Base-by-base conservation (phyloP, 2,797 vertebrate genomes). In the Enteromius afrohamiltoni region DNA sequence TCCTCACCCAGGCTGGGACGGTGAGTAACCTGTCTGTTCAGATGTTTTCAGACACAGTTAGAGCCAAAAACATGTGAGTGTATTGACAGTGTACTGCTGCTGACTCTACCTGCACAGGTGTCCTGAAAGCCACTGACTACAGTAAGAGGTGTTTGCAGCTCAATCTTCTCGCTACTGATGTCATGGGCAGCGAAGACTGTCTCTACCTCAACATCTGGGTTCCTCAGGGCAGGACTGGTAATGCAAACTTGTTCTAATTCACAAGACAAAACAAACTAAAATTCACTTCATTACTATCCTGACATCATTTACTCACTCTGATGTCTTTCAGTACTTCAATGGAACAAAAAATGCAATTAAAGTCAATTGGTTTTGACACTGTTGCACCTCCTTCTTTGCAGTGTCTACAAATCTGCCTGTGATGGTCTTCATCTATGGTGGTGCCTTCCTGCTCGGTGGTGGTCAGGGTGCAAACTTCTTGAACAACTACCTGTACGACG, bases 121-220 rank as follows among this genome's bases (percentile, higher is more conserved):
- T 95, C 2, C 11, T 98, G 89, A 85, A 95, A 40, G 60, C 97
- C 86, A 96, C 40, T 0, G 0, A 91, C 0, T 98, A 85, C 89
- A 91, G 86, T 67, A 84, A 83, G 0, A 91, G 96, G 53, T 99
- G 97, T 77, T 49, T 97, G 82, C 97, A 99, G 90, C 0, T 94
- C 74, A 95, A 91, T 0, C 8, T 97, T 0, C 1, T 92, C 0
- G 94, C 96, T 91, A 91, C 55, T 0, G 74, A 75, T 14, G 91
- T 93, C 13, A 91, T 91, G 0, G 98, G 98, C 9, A 89, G 80
- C 0, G 95, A 98, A 80, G 97, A 99, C 89, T 99, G 97, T 89
- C 96, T 99, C 16, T 98, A 97, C 87, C 96, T 99, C 19, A 99
- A 99, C 92, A 93, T 99, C 88, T 99, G 97, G 97, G 87, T 99